Percentiles rank a stretch among this genome's conserved stretches.
Evolutionary conservation across 1,140 invertebrate genomes (phyloP).

Genomic region (Myzus persicae): DNA sequence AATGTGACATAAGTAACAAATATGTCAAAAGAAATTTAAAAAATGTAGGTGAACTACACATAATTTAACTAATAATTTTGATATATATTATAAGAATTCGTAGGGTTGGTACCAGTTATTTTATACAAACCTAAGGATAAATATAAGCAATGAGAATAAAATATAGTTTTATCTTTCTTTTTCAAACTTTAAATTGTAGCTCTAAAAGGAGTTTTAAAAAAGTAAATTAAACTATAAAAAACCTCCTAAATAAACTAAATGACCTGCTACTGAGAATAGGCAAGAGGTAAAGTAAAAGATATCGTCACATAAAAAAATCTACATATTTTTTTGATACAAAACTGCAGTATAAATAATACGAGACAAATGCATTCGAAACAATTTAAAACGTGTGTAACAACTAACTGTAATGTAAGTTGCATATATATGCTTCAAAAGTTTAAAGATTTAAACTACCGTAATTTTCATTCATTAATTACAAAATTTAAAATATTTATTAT

Average conservation of each 20-base stretch:
- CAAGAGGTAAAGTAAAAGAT: neutral
- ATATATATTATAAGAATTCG: too few relatives aligned
- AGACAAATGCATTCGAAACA: neutral
- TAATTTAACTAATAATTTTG: too few relatives aligned
- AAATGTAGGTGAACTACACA: neutral
- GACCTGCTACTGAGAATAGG: neutral
- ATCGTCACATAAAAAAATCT: neutral
- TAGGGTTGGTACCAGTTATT: too few relatives aligned
- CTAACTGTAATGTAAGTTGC: neutral
- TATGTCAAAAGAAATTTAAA: neutral
- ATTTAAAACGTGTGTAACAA: neutral
- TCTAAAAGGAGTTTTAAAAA: neutral
- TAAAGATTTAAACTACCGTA: neutral
- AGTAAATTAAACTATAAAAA: slow-evolving; percentile 2
- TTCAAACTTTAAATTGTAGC: neutral
- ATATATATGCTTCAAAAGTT: neutral
- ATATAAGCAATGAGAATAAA: neutral
- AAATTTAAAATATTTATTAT: neutral
- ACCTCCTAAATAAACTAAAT: neutral
- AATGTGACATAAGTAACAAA: neutral
- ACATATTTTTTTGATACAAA: neutral
- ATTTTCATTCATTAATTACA: neutral
- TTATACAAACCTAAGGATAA: neutral
- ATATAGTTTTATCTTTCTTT: neutral
- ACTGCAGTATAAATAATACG: neutral